phyloP scores from a whole-genome alignment of 2,888 invertebrate genomes.

The Philonicus albiceps region DNA sequence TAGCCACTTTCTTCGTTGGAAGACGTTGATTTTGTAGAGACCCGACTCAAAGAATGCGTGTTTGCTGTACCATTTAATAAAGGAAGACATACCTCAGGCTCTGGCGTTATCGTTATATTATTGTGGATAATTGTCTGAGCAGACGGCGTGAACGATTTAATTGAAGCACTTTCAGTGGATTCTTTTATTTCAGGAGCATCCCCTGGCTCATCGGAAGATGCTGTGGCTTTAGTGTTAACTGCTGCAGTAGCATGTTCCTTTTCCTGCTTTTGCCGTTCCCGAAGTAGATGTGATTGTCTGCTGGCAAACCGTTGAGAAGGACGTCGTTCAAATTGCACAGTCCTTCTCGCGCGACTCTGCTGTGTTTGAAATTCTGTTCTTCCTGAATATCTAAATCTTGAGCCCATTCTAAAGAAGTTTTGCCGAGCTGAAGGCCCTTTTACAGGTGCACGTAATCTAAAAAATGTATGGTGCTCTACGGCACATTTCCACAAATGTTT shows the following conservation, averaged over 20 bases:
- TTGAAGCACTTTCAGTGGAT: constrained; percentile 14
- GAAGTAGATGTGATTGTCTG: constrained; percentile 85
- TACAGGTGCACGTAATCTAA: constrained; percentile 88
- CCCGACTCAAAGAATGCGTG: constrained; percentile 59
- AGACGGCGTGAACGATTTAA: constrained; percentile 56
- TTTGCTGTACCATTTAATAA: constrained; percentile 44
- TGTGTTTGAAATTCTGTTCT: constrained; percentile 98
- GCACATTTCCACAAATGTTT: constrained; percentile 99
- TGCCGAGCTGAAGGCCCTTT: constrained; percentile 89
- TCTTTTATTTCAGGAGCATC: constrained; percentile 49
- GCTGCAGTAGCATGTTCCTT: constrained; percentile 47
- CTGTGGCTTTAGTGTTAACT: constrained; percentile 55
- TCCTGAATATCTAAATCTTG: constrained; percentile 89
- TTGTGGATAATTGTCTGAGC: constrained; percentile 62
- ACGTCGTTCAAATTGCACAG: constrained; percentile 94
- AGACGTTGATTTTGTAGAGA: constrained; percentile 62
- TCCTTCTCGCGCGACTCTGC: constrained; percentile 86
- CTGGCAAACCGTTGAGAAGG: constrained; percentile 97
- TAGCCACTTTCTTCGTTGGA: constrained; percentile 61
- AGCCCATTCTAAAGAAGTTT: constrained; percentile 98
- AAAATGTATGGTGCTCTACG: constrained; percentile 99
- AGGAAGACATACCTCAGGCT: background rate
- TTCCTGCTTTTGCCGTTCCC: constrained; percentile 74
- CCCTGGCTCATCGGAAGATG: background rate
- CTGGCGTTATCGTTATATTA: constrained; percentile 36